Evolutionary conservation across 1,140 invertebrate genomes (phyloP), one percentile per base, ranked within the genome.

Genomic region (Aphidius ervi): DNA sequence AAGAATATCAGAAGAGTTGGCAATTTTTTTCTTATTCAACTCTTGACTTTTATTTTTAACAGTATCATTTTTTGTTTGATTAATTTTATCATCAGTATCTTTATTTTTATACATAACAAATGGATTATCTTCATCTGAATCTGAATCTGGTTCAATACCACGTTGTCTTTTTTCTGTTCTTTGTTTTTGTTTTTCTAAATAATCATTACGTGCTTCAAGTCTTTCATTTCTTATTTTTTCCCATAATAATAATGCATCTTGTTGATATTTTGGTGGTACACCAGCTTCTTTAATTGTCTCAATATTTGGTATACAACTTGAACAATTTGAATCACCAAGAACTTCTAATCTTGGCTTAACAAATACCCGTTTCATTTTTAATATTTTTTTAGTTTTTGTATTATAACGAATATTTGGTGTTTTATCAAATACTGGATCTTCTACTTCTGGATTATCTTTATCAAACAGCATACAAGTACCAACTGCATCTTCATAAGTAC

Each of bases 391-490:
- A 0, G 81, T 81, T 72, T 83, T 83, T 10, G 70, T 70, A 41
- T 75, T 68, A 67, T 81, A 82, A 62, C 79, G 78, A 39, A 82
- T 52, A 20, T 69, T 76, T 10, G 77, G 70, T 7, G 67, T 59
- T n/a, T 65, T 67, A 62, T 84, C 81, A 59, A 80, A 84, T 9
- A 82, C 63, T 5, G 75, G 74, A 68, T 84, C 82, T 45, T 78
- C 68, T 4, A 78, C 61, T 3, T 49, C 45, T 2, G 69, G 68
- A 3, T 72, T 66, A 42, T 81, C 75, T 52, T 78, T 77, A 58
- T 81, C 75, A 43, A 84, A 84, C 62, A 83, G 83, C 63, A 83
- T 67, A 46, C 78, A 77, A 4, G 82, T 84, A 23, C 82, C 82
- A 43, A 78, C 63, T 3, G 77, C 73, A 62, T 81, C 74, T 59